Conservation (phyloP, 2,113 vertebrate genomes). For the Stegostoma tigrinum region DNA sequence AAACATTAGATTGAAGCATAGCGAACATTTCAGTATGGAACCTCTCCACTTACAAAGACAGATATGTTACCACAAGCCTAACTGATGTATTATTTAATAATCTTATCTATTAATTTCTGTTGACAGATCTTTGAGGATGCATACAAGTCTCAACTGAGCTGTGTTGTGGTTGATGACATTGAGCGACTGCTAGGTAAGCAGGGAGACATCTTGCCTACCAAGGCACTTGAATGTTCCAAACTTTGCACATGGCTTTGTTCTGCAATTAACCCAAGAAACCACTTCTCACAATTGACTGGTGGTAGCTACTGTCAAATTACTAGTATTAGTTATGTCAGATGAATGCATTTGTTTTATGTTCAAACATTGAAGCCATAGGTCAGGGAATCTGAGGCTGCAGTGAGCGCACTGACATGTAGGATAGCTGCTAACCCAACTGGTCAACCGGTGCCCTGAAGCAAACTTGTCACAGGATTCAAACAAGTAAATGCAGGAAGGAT, state of each 20-base stretch:
- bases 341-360: neutral
- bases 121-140: conserved; percentile 91
- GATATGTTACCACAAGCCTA: conserved; percentile 6
- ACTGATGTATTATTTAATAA: neutral
- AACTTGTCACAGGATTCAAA: no score
- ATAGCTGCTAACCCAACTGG: neutral
- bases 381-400: neutral
- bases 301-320: neutral
- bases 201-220: neutral
- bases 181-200: conserved; percentile 83
- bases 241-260: neutral
- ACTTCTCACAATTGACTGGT: neutral
- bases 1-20: neutral
- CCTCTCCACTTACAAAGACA: conserved; percentile 15
- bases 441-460: neutral
- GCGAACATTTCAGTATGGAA: neutral
- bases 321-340: neutral
- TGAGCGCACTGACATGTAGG: neutral
- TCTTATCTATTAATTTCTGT: conserved; percentile 30
- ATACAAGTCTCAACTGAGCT: conserved; percentile 96
- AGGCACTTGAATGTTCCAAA: neutral
- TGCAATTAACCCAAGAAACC: neutral
- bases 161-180: conserved; percentile 91
- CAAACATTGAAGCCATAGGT: neutral
- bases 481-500: no score